These are phyloP conservation scores for Platysternon megacephalum DNA, from an alignment of 2,113 vertebrate genomes.

Conservation along the genomic window DNA sequence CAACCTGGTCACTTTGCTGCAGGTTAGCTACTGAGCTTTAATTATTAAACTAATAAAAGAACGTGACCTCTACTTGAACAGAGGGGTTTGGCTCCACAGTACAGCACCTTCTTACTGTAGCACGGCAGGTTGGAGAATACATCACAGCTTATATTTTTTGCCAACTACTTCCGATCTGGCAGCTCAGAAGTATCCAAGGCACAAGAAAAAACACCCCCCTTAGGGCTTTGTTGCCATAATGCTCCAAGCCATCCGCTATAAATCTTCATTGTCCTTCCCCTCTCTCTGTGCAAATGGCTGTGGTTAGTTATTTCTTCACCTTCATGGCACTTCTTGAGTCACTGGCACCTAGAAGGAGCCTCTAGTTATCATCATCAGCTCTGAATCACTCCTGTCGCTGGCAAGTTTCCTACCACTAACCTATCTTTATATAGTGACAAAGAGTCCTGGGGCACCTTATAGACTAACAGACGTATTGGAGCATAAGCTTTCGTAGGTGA, in stretches of 20 bases:
- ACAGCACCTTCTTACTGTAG: not conserved
- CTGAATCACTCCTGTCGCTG: not conserved
- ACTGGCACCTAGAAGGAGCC: not conserved
- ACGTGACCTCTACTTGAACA: not conserved
- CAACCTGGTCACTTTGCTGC: not conserved
- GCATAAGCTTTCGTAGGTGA: too few relatives aligned
- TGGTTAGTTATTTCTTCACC: not conserved
- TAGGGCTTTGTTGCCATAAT: not conserved
- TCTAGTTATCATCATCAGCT: not conserved
- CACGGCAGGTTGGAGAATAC: not conserved
- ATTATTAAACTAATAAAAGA: fast-evolving
- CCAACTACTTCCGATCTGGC: fast-evolving
- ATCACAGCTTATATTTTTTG: not conserved
- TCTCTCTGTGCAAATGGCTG: not conserved
- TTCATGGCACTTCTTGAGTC: not conserved
- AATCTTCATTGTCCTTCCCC: not conserved
- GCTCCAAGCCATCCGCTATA: not conserved
- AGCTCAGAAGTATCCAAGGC: not conserved
- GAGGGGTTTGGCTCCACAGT: not conserved
- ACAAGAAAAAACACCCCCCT: not conserved
- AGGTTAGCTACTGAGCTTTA: not conserved
- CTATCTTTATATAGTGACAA: not conserved
- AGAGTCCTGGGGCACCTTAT: too few relatives aligned
- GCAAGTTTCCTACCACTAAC: not conserved
- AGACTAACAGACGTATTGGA: too few relatives aligned